A percentile compares a stretch with the other conserved stretches of the same genome.
Conservation (phyloP, 2,888 invertebrate genomes). For the Trissoscelio sp. region DNA sequence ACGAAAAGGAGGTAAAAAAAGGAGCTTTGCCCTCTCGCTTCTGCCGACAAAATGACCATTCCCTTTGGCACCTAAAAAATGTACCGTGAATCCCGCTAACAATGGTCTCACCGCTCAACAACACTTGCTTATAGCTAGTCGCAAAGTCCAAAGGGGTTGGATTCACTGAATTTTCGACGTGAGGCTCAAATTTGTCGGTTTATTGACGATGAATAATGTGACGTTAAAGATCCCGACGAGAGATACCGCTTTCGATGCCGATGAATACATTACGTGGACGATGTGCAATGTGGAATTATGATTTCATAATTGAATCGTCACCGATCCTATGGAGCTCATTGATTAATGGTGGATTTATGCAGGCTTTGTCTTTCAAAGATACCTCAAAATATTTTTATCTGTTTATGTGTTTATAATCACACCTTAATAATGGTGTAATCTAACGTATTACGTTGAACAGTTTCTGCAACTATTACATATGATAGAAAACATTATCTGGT, state of each 20-base stretch:
- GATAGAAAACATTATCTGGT: no score
- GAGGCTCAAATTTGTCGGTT: not conserved
- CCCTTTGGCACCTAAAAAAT: constrained; percentile 75
- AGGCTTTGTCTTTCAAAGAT: no score
- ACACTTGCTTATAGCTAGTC: constrained; percentile 62
- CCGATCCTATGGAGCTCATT: no score
- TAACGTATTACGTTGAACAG: no score
- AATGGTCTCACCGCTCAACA: constrained; percentile 4
- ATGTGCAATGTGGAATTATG: constrained; percentile 20
- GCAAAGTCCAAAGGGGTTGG: not conserved
- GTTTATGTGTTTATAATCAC: no score
- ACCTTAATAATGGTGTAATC: no score
- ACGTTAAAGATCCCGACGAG: constrained; percentile 7
- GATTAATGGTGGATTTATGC: no score
- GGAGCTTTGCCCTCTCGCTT: constrained; percentile 62
- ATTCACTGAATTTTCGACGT: not conserved
- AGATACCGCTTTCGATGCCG: constrained; percentile 23
- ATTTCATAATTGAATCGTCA: constrained; percentile 49
- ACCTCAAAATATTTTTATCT: no score
- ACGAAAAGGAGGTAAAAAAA: constrained; percentile 71
- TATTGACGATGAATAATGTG: constrained; percentile 1
- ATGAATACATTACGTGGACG: constrained; percentile 3
- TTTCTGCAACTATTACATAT: no score
- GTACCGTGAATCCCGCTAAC: constrained; percentile 60
- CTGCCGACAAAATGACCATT: constrained; percentile 73